Percentiles rank a stretch among this genome's conserved stretches.
These are phyloP conservation scores for Anodontia alba DNA, from an alignment of 2,888 invertebrate genomes.

Conservation along the genomic window DNA sequence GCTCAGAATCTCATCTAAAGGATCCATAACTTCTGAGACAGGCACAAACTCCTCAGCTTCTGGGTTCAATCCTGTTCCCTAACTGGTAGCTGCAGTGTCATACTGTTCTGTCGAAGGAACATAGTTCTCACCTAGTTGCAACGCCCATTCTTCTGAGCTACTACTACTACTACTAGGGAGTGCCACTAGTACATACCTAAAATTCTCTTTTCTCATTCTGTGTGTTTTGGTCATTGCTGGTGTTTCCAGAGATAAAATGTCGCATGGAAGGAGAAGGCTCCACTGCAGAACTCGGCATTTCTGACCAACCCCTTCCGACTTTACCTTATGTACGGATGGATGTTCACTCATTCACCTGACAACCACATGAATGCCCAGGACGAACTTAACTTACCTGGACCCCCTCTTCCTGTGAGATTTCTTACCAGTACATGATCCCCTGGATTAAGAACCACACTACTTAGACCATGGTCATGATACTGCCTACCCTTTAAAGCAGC, in stretches of 20 bases:
- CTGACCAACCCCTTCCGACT: not conserved
- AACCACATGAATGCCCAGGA: conserved; percentile 44
- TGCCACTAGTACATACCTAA: too few relatives aligned
- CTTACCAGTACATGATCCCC: conserved; percentile 40
- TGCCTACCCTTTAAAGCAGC: not conserved
- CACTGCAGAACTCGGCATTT: not conserved
- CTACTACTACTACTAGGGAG: too few relatives aligned
- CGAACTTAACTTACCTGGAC: conserved; percentile 36
- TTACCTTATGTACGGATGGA: conserved; percentile 41
- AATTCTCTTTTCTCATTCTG: too few relatives aligned
- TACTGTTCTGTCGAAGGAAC: too few relatives aligned
- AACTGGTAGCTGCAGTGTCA: too few relatives aligned
- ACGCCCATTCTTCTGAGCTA: too few relatives aligned
- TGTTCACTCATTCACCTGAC: conserved; percentile 13
- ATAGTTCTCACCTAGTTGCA: too few relatives aligned
- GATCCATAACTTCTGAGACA: too few relatives aligned
- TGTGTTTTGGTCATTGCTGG: not conserved
- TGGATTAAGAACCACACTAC: not conserved
- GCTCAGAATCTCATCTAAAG: too few relatives aligned
- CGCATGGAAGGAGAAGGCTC: not conserved
- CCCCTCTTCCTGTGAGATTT: conserved; percentile 32
- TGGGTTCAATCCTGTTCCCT: too few relatives aligned
- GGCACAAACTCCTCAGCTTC: too few relatives aligned
- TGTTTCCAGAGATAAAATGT: not conserved
- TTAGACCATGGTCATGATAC: not conserved